Conservation (phyloP, 2,888 invertebrate genomes). For the Hirtodrosophila cameraria region DNA sequence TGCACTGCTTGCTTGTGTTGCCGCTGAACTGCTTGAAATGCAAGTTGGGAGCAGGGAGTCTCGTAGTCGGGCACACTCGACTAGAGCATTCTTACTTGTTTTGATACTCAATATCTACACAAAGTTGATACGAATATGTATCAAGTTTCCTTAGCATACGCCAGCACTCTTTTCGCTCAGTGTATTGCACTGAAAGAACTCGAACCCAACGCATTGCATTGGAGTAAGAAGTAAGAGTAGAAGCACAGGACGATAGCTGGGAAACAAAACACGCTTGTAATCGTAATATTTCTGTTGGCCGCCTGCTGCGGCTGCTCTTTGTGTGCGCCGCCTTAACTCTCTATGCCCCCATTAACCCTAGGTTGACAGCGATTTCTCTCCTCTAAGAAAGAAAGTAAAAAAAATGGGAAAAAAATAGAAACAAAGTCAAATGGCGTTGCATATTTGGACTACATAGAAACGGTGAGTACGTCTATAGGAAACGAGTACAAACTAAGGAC, state of each 20-base stretch:
- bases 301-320: constrained; percentile 19
- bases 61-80: too few relatives aligned
- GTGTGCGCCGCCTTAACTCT: not conserved
- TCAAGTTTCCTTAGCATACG: not conserved
- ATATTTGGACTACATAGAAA: constrained; percentile 60
- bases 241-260: not conserved
- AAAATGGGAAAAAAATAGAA: not conserved
- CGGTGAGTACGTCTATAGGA: constrained; percentile 18
- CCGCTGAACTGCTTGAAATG: too few relatives aligned
- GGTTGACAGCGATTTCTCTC: constrained; percentile 25
- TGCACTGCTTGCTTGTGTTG: too few relatives aligned
- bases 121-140: too few relatives aligned
- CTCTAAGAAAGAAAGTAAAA: not conserved
- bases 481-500: constrained; percentile 72
- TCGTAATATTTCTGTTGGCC: constrained; percentile 46
- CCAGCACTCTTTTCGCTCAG: constrained; percentile 22
- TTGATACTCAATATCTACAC: too few relatives aligned
- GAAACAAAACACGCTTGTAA: constrained; percentile 55
- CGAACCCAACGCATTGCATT: constrained; percentile 9
- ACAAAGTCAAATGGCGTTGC: constrained; percentile 50
- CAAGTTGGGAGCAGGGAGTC: too few relatives aligned
- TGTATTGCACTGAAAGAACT: constrained; percentile 30
- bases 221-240: not conserved
- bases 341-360: too few relatives aligned
- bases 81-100: too few relatives aligned